phyloP scores from a whole-genome alignment of 1,140 invertebrate species.

The Caerostris extrusa region DNA sequence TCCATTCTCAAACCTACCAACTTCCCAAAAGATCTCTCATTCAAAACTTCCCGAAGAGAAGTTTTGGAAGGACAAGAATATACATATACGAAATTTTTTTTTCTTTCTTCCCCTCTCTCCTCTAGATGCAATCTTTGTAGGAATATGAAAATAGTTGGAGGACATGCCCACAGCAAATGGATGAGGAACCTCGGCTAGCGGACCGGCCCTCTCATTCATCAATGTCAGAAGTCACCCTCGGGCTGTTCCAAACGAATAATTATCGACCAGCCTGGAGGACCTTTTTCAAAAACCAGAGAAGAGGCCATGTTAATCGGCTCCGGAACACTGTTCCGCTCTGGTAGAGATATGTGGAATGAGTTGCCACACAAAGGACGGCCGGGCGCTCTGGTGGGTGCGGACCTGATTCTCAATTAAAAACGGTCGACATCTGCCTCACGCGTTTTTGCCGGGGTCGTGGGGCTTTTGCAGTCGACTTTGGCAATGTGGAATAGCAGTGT shows the following conservation, averaged over 20 bases:
- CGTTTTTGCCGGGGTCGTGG: background rate
- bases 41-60: background rate
- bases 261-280: constrained; percentile 65
- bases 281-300: constrained; percentile 46
- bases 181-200: constrained; percentile 50
- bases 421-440: background rate
- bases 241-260: constrained; percentile 76
- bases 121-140: constrained; percentile 54
- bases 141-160: constrained; percentile 50
- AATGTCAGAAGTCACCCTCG: constrained; percentile 72
- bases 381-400: background rate
- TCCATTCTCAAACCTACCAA: no score
- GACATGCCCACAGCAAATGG: constrained; percentile 69
- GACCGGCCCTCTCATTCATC: constrained; percentile 75
- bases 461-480: no score
- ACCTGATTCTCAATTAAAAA: constrained; percentile 12
- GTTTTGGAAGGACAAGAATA: background rate
- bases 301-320: constrained; percentile 59
- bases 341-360: constrained; percentile 39
- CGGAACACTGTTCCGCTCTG: constrained; percentile 53
- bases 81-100: background rate
- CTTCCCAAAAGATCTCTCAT: background rate
- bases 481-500: no score
- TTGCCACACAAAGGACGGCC: background rate
- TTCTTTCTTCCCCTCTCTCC: background rate